phyloP scores from a whole-genome alignment of 2,113 vertebrate genomes.

The Sander vitreus region DNA sequence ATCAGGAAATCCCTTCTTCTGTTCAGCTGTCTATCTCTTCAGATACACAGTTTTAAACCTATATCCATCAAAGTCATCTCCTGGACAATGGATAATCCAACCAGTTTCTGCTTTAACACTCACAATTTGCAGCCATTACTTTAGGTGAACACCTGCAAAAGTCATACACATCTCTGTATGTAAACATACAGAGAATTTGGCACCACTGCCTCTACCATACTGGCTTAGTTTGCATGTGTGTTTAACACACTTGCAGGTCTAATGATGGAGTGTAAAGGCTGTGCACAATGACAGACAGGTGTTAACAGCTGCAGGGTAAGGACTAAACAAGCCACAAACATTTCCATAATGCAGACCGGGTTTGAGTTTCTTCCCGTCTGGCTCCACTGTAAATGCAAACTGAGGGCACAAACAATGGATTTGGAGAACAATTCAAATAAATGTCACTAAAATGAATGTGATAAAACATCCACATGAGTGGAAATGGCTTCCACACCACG shows the following conservation, averaged over 20 bases:
- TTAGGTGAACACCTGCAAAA: slow-evolving; percentile 63
- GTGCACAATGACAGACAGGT: slow-evolving; percentile 70
- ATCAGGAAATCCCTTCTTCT: slow-evolving; percentile 48
- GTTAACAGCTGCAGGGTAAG: slow-evolving; percentile 60
- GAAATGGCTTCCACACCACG: slow-evolving; percentile 43
- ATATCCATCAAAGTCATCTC: slow-evolving; percentile 38
- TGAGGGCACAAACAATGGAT: slow-evolving; percentile 24
- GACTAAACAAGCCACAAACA: slow-evolving; percentile 67
- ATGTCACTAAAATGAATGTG: slow-evolving; percentile 39
- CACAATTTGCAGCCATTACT: slow-evolving; percentile 26
- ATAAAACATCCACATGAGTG: slow-evolving; percentile 40
- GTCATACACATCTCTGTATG: slow-evolving; percentile 28
- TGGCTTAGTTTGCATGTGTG: slow-evolving; percentile 33
- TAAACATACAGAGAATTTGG: slow-evolving; percentile 40
- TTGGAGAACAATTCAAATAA: slow-evolving; percentile 33
- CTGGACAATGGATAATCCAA: slow-evolving; percentile 6
- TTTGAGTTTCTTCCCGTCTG: slow-evolving; percentile 32
- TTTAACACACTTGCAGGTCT: slow-evolving; percentile 42
- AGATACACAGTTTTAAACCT: slow-evolving; percentile 10
- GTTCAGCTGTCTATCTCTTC: neutral
- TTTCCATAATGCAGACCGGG: slow-evolving; percentile 46
- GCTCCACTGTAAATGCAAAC: slow-evolving; percentile 46
- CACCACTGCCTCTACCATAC: neutral
- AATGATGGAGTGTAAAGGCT: slow-evolving; percentile 68
- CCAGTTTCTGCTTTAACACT: slow-evolving; percentile 18